Percentiles rank a stretch among this genome's conserved stretches.
Evolutionary conservation across 2,888 invertebrate genomes (phyloP).

Genomic region (Calephelis perditalis): DNA sequence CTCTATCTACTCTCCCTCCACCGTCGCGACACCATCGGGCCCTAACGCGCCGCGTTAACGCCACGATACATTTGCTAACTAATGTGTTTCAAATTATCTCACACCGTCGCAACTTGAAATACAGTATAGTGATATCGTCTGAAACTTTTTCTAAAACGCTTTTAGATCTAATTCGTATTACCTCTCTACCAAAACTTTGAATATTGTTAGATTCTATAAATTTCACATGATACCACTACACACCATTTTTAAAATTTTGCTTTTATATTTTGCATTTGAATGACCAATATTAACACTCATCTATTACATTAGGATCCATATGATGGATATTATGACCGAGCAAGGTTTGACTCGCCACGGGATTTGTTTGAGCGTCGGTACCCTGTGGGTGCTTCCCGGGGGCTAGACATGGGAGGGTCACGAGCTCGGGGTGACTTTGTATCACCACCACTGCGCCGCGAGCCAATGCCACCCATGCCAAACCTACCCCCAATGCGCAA

Average conservation of each 20-base stretch:
- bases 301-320: constrained; percentile 78
- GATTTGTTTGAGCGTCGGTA: constrained; percentile 91
- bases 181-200: not conserved
- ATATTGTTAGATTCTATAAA: not conserved
- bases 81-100: not conserved
- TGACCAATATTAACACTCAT: constrained; percentile 21
- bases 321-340: constrained; percentile 89
- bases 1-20: constrained; percentile 41
- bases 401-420: constrained; percentile 74
- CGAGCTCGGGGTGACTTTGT: constrained; percentile 81
- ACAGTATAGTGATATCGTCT: constrained; percentile 11
- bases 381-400: constrained; percentile 76
- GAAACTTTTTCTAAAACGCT: not conserved
- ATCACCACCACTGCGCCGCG: constrained; percentile 86
- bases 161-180: not conserved
- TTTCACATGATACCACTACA: constrained; percentile 12
- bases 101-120: not conserved
- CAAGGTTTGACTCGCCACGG: constrained; percentile 86
- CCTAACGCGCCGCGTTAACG: constrained; percentile 43
- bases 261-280: not conserved
- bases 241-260: constrained; percentile 3
- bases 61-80: constrained; percentile 1
- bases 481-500: constrained; percentile 80
- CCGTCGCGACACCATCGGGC: constrained; percentile 44
- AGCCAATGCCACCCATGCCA: constrained; percentile 89